Conservation (phyloP, 1,140 invertebrate species). For the Anastrepha ludens region DNA sequence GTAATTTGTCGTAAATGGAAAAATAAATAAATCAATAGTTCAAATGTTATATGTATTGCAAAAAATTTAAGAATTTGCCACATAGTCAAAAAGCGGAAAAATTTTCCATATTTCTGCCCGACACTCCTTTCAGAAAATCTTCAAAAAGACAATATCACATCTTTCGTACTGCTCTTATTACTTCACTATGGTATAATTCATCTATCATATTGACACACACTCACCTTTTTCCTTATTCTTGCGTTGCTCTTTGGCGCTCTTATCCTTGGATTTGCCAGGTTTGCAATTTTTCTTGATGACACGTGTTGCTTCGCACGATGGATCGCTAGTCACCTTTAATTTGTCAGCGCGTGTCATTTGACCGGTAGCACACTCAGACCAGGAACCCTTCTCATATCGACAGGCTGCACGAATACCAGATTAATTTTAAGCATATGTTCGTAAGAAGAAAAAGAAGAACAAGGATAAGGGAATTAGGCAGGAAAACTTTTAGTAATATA, state of each 20-base stretch:
- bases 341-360: conserved; percentile 83
- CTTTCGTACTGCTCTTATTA: no score
- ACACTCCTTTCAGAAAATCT: no score
- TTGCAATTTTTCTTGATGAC: conserved; percentile 85
- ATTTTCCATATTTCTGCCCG: no score
- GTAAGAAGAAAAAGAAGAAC: not conserved
- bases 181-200: not conserved
- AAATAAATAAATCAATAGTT: no score
- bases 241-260: conserved; percentile 72
- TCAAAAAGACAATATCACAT: no score
- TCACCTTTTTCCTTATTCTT: conserved; percentile 74
- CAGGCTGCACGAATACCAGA: conserved; percentile 76
- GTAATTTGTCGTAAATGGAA: no score
- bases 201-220: not conserved
- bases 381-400: conserved; percentile 87
- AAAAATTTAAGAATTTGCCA: no score
- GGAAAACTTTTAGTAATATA: not conserved
- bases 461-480: not conserved
- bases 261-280: conserved; percentile 74
- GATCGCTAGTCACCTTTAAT: conserved; percentile 82
- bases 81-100: no score
- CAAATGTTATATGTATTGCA: no score
- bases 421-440: conserved; percentile 2
- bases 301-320: conserved; percentile 82
- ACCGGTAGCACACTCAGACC: conserved; percentile 85